Percentiles rank a stretch among this genome's conserved stretches.
Evolutionary conservation across 1,140 invertebrate species (phyloP).

Genomic region (Chelonus insularis): DNA sequence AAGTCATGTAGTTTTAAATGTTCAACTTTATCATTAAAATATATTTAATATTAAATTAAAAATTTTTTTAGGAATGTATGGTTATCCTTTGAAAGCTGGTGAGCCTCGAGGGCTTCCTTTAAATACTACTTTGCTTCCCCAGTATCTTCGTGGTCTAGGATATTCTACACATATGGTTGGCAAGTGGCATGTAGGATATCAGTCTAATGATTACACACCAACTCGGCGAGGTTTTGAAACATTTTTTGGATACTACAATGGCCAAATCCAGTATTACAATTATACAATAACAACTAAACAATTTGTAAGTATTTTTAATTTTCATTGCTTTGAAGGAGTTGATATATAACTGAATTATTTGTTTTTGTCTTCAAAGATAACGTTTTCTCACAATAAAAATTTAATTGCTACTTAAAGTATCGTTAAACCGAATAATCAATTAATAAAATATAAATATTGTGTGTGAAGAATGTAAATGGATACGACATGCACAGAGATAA

Average conservation of each 20-base stretch:
- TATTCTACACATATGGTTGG: slow-evolving; percentile 50
- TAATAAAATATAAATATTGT: neutral
- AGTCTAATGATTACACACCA: slow-evolving; percentile 59
- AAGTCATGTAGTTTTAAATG: neutral
- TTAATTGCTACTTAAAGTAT: too few species aligned
- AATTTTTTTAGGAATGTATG: slow-evolving; percentile 64
- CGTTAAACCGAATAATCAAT: too few species aligned
- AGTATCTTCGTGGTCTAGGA: slow-evolving; percentile 56
- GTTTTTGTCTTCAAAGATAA: too few species aligned
- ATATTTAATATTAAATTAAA: slow-evolving; percentile 1
- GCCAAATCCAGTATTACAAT: slow-evolving; percentile 64
- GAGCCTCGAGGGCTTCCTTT: slow-evolving; percentile 64
- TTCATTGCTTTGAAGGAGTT: too few species aligned
- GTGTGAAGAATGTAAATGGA: slow-evolving; percentile 49
- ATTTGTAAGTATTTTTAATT: too few species aligned
- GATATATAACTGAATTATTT: too few species aligned
- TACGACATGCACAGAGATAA: slow-evolving; percentile 60
- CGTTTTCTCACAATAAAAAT: too few species aligned
- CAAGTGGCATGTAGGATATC: slow-evolving; percentile 59
- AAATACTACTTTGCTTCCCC: slow-evolving; percentile 63
- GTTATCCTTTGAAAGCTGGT: slow-evolving; percentile 61
- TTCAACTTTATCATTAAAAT: neutral
- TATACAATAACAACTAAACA: too few species aligned
- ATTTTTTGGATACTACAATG: slow-evolving; percentile 70
- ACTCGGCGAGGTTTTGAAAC: slow-evolving; percentile 65